Conservation (phyloP, 2,797 vertebrate species). For the Gila robusta region DNA sequence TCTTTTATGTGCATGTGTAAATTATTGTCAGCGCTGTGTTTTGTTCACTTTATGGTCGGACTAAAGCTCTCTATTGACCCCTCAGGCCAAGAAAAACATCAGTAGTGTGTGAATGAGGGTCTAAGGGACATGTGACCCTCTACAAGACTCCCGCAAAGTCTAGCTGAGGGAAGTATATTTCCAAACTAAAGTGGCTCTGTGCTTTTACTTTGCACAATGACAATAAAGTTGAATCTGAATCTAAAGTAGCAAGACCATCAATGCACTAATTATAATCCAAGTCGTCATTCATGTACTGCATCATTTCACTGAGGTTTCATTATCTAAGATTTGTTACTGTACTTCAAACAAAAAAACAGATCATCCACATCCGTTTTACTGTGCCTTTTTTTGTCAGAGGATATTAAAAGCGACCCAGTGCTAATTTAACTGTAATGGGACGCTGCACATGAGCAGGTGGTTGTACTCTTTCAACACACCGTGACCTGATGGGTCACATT, state of each 20-base stretch:
- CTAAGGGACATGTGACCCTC: slow-evolving; percentile 2
- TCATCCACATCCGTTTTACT: neutral
- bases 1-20: slow-evolving; percentile 71
- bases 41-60: slow-evolving; percentile 68
- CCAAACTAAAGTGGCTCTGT: neutral
- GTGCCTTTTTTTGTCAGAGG: neutral
- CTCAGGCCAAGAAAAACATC: slow-evolving; percentile 63
- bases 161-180: slow-evolving; percentile 2
- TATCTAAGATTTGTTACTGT: neutral
- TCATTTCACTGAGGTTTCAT: neutral
- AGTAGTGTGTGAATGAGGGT: slow-evolving; percentile 56
- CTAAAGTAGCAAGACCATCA: neutral
- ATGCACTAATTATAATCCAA: neutral
- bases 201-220: too few species aligned
- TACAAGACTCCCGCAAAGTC: neutral
- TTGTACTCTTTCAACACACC: slow-evolving; percentile 7
- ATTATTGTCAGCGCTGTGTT: slow-evolving; percentile 68
- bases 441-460: slow-evolving; percentile 30
- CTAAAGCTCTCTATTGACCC: slow-evolving; percentile 50
- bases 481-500: slow-evolving; percentile 22
- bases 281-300: neutral
- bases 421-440: slow-evolving; percentile 13
- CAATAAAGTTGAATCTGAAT: too few species aligned
- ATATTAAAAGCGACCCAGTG: slow-evolving; percentile 13
- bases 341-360: neutral